Evolutionary conservation across 2,888 invertebrate genomes (phyloP), one percentile per base, ranked within the genome.

Genomic region (Cactoblastis cactorum): DNA sequence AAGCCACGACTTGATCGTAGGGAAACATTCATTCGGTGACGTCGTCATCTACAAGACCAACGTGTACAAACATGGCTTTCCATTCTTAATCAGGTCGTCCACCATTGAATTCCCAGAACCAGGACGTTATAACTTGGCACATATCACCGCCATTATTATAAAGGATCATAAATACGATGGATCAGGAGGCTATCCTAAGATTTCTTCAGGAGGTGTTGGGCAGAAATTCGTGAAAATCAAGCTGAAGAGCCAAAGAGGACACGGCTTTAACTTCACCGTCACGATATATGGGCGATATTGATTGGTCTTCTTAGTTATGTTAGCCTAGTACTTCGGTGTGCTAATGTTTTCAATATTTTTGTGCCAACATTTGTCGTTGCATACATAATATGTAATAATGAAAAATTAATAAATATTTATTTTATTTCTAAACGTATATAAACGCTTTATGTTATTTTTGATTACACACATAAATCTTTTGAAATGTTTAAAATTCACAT

Each of bases 251-350:
- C 89, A 89, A 56, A 67, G 85, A 19, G 67, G 74, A 1, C 48
- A 55, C 39, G 87, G 90, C 0, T 73, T 89, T 28, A 87, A 90
- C 61, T 90, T 89, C 56, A 84, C 88, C 0, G 58, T 90, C 1
- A 77, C 83, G 0, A 71, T 90, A 22, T 89, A 86, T 39, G 90
- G 88, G 56, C 77, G 80, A 72, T 87, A 77, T 57, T 82, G 61
- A 63, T 18, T 39, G 49, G 51, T 37, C 45, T 54, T 38, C 35
- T 49, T 6, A 45, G 12, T 54, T 55, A 59, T 65, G 55, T 8
- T 28, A 45, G 45, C 61, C 67, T 67, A 51, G 61, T 64, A 64
- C 54, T 54, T 60, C 14, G 32, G 45, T 49, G 56, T 51, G 47
- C 51, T 28, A 39, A 51, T 51, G n/a, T 28, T 1, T 17, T 32